These are phyloP conservation scores for Scalopus aquaticus DNA, from an alignment of 2,113 vertebrate genomes.

Conservation along the genomic window DNA sequence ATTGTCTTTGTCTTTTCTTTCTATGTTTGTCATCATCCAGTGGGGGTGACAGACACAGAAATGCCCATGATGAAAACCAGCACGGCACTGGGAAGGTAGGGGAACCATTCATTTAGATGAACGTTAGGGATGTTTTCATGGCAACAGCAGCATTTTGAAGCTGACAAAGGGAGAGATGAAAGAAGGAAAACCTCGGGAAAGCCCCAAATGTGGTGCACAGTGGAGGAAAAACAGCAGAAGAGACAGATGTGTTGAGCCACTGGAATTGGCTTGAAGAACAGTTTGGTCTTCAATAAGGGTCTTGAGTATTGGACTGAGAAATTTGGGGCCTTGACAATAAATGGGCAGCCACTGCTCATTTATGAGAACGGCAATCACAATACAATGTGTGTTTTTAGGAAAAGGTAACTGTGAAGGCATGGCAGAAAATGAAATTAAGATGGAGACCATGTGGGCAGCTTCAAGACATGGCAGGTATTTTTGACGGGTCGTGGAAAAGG, in stretches of 20 bases:
- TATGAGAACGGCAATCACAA: neutral
- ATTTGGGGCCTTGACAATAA: neutral
- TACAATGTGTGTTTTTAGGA: neutral
- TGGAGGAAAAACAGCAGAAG: neutral
- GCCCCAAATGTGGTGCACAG: neutral
- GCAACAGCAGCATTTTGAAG: neutral
- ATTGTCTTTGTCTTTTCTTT: neutral
- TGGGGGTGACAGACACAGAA: neutral
- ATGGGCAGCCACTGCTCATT: neutral
- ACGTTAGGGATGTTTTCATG: neutral
- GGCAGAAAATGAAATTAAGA: slow-evolving; percentile 37
- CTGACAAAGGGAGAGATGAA: neutral
- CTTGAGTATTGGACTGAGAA: neutral
- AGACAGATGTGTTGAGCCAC: neutral
- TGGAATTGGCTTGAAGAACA: neutral
- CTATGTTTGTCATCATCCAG: neutral
- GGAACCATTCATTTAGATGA: neutral
- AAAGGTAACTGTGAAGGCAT: neutral
- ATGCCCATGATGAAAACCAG: neutral
- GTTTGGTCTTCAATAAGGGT: neutral
- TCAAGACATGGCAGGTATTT: neutral
- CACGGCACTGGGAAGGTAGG: neutral
- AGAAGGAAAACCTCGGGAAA: neutral
- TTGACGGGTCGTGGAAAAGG: slow-evolving; percentile 11
- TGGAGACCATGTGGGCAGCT: neutral